Percentiles rank a stretch among this genome's conserved stretches.
These are phyloP conservation scores for Drosophila leonis DNA, from an alignment of 2,888 invertebrate species.

Conservation along the genomic window DNA sequence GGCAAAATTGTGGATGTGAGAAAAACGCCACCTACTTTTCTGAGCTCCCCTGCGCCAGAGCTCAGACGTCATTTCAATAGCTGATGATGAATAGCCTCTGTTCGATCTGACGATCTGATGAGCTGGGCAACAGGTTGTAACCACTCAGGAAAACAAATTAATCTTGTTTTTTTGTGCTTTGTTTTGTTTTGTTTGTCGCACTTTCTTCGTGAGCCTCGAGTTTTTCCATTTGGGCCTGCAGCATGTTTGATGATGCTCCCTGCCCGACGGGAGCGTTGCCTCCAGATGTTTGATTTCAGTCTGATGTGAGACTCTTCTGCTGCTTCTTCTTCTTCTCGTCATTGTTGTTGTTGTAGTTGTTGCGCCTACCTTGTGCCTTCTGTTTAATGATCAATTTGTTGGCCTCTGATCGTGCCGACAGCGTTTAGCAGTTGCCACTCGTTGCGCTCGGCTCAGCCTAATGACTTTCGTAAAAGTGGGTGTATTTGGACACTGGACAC, in stretches of 20 bases:
- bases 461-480: constrained; percentile 75
- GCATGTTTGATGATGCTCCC: constrained; percentile 55
- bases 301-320: constrained; percentile 39
- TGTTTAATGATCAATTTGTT: constrained; percentile 82
- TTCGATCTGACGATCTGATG: constrained; percentile 51
- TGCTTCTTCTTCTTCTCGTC: constrained; percentile 1
- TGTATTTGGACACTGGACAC: constrained; percentile 57
- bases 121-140: constrained; percentile 71
- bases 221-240: constrained; percentile 52
- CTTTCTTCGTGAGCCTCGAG: constrained; percentile 60
- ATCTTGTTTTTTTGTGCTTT: constrained; percentile 59
- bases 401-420: constrained; percentile 77
- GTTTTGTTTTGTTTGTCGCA: constrained; percentile 36
- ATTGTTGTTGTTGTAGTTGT: constrained; percentile 34
- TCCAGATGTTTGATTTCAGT: constrained; percentile 79
- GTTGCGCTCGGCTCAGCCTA: constrained; percentile 50
- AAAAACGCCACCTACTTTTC: constrained; percentile 74
- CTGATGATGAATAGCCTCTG: constrained; percentile 58
- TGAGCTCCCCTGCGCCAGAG: constrained; percentile 25
- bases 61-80: constrained; percentile 40
- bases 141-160: constrained; percentile 74
- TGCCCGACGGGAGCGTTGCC: constrained; percentile 42
- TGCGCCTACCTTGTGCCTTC: constrained; percentile 75
- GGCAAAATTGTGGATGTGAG: constrained; percentile 70
- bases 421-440: constrained; percentile 69